These are phyloP conservation scores for Anisognathus igniventris DNA, from an alignment of 2,797 vertebrate species.

Conservation along the genomic window DNA sequence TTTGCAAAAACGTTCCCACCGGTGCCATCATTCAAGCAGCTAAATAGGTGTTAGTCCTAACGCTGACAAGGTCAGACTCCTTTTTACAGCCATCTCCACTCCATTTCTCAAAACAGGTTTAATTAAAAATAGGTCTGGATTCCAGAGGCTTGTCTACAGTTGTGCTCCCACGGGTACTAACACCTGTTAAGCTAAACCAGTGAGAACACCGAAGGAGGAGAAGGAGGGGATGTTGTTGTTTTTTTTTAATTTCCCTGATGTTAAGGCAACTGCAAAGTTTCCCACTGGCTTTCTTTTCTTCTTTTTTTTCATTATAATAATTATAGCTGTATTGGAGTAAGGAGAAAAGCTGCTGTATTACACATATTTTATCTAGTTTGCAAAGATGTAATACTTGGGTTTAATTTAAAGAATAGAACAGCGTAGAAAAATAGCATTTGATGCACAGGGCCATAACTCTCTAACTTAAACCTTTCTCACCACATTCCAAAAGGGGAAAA, in stretches of 20 bases:
- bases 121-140: slow-evolving; percentile 60
- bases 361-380: not conserved
- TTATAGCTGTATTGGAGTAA: not conserved
- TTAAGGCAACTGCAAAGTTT: slow-evolving; percentile 11
- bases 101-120: slow-evolving; percentile 57
- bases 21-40: slow-evolving; percentile 10
- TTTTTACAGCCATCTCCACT: slow-evolving; percentile 42
- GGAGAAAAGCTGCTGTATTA: not conserved
- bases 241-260: not conserved
- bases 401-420: not conserved
- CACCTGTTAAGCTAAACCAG: slow-evolving; percentile 45
- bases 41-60: slow-evolving; percentile 54
- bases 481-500: not conserved
- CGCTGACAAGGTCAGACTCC: slow-evolving; percentile 42
- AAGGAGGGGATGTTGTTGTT: not conserved
- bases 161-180: slow-evolving; percentile 43
- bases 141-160: slow-evolving; percentile 47
- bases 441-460: not conserved
- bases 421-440: not conserved
- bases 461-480: slow-evolving; percentile 1
- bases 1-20: not conserved
- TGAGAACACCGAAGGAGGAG: not conserved
- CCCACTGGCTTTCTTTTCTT: not conserved
- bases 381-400: not conserved
- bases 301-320: not conserved